These are phyloP conservation scores for Tenthredo scrophulariae DNA, from an alignment of 2,888 invertebrate genomes.

Conservation along the genomic window DNA sequence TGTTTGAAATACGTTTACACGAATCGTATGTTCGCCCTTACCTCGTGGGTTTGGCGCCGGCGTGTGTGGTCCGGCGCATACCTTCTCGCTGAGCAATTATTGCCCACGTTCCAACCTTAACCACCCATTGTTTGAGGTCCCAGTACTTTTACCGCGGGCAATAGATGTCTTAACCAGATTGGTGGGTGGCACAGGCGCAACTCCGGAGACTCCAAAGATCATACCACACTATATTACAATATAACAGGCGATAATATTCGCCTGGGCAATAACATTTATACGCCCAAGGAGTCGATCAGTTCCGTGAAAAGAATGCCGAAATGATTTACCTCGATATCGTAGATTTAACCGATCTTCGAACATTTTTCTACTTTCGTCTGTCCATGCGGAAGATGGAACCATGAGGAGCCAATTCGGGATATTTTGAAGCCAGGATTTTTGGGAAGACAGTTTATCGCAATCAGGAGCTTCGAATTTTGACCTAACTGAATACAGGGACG, in stretches of 20 bases:
- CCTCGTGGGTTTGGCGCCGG: constrained; percentile 75
- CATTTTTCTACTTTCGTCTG: background rate
- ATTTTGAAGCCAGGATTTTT: too few species aligned
- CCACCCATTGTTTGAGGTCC: constrained; percentile 46
- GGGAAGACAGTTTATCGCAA: too few species aligned
- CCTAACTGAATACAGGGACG: too few species aligned
- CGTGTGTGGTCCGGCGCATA: constrained; percentile 77
- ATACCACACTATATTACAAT: background rate
- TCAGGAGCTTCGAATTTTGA: too few species aligned
- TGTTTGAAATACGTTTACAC: constrained; percentile 72
- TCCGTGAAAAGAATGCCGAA: background rate
- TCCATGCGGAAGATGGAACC: too few species aligned
- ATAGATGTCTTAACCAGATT: constrained; percentile 75
- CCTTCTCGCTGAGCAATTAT: constrained; percentile 71
- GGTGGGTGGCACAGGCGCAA: constrained; percentile 67
- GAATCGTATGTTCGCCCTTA: constrained; percentile 72
- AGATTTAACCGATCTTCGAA: background rate
- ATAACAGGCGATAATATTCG: constrained; percentile 1
- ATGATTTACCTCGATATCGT: background rate
- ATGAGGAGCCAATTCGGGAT: too few species aligned
- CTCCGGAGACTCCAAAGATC: background rate
- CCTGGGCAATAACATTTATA: background rate
- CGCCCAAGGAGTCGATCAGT: background rate
- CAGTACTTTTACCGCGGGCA: constrained; percentile 56
- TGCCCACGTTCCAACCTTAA: constrained; percentile 62